Conservation (phyloP, 2,797 vertebrate genomes). For the Sorex maritimensis region DNA sequence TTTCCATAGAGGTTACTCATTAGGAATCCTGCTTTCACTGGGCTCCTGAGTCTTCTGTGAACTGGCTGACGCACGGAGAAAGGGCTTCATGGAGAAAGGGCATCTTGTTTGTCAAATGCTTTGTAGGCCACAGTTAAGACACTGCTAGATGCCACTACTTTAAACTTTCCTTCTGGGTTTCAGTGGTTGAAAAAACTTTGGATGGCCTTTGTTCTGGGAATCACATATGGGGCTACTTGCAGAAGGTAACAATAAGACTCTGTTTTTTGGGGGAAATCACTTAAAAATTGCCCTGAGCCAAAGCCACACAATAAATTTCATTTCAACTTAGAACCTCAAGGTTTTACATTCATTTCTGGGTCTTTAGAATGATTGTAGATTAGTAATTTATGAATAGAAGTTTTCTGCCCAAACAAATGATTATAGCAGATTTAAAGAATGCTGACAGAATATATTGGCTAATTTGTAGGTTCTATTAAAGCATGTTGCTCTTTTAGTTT, state of each 20-base stretch:
- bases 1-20: background rate
- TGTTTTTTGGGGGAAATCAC: slow-evolving; percentile 60
- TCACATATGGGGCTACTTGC: slow-evolving; percentile 64
- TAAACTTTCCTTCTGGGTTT: slow-evolving; percentile 29
- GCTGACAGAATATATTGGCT: slow-evolving; percentile 11
- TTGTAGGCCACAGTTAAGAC: background rate
- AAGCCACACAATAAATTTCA: slow-evolving; percentile 66
- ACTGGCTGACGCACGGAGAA: background rate
- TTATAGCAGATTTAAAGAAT: slow-evolving; percentile 56
- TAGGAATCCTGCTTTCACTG: background rate
- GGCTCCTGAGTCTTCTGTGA: background rate
- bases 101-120: background rate
- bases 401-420: slow-evolving; percentile 67
- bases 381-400: slow-evolving; percentile 60
- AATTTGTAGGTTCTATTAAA: slow-evolving; percentile 66
- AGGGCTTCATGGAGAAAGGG: background rate
- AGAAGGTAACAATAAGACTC: slow-evolving; percentile 40
- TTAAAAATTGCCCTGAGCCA: slow-evolving; percentile 65
- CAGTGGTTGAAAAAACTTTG: slow-evolving; percentile 9
- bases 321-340: slow-evolving; percentile 60
- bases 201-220: slow-evolving; percentile 14
- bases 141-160: background rate
- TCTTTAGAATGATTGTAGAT: slow-evolving; percentile 69
- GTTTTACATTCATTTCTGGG: slow-evolving; percentile 69
- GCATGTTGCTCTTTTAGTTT: background rate